phyloP scores from a whole-genome alignment of 2,797 vertebrate genomes.

The Eulemur mongoz region DNA sequence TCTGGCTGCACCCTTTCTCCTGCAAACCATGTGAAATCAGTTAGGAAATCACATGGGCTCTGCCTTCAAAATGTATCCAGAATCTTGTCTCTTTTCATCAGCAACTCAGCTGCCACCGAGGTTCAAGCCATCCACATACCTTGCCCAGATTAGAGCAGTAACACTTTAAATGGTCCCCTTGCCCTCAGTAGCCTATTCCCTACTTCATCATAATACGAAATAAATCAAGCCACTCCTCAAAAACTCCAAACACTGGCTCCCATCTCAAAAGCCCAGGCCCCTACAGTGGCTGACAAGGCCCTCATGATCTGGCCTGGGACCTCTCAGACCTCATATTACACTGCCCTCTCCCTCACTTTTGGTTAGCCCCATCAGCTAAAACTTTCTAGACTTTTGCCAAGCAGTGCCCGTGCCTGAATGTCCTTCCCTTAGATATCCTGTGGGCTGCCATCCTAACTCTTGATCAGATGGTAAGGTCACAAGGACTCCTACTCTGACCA shows the following conservation, averaged over 20 bases:
- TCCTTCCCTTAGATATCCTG: background rate
- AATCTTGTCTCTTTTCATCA: background rate
- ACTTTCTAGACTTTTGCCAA: background rate
- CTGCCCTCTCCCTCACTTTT: background rate
- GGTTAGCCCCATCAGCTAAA: background rate
- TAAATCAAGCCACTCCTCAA: background rate
- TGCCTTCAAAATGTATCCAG: background rate
- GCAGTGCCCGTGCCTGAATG: fast-evolving
- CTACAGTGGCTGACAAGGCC: fast-evolving
- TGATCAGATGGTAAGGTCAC: background rate
- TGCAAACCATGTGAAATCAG: too few relatives aligned
- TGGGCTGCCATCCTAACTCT: background rate
- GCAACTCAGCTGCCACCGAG: background rate
- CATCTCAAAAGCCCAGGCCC: background rate
- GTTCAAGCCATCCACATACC: background rate
- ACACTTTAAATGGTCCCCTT: background rate
- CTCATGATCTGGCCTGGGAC: background rate
- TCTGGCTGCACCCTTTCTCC: background rate
- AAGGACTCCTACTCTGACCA: fast-evolving
- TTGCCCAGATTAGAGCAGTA: background rate
- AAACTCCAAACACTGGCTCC: background rate
- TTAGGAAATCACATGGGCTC: background rate
- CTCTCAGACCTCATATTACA: fast-evolving
- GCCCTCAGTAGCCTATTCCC: too few relatives aligned
- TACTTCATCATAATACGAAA: background rate